Base-by-base conservation (phyloP, 2,888 invertebrate genomes). In the Chrysomela aeneicollis region DNA sequence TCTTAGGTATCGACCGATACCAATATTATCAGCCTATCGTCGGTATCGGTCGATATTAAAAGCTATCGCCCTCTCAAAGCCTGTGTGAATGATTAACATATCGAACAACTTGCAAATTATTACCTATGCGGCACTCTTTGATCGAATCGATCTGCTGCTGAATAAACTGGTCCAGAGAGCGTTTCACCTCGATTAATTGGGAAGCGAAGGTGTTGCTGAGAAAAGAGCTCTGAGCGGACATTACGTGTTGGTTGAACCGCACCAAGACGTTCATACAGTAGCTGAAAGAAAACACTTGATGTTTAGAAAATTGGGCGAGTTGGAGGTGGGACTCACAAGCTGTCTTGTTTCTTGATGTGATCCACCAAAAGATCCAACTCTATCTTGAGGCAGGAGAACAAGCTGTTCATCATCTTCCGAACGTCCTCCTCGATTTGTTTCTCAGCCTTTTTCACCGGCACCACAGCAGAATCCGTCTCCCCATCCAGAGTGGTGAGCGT, bases 241-340 rank as follows among this genome's bases (percentile, higher is more conserved):
- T 91, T 22, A 97, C 97, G 79, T 98, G 97, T 77, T 95, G 92
- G 70, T 95, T 94, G 76, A 97, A 87, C 72, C 94, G 89, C 12
- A 97, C 97, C 77, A 98, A 86, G 67, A 97, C 93, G 74, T 95
- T 94, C 88, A 98, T 93, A 59, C 95, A 95, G 81, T 96, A 96
- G 83, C 96, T 97, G 77, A 62, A 83, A 81, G 53, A 52, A n/a
- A n/a, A n/a, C n/a, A n/a, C n/a, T n/a, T n/a, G n/a, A n/a, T n/a
- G n/a, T n/a, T n/a, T n/a, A n/a, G n/a, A n/a, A n/a, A n/a, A n/a
- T n/a, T n/a, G n/a, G n/a, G n/a, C n/a, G n/a, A n/a, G n/a, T n/a
- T n/a, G n/a, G n/a, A n/a, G n/a, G n/a, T n/a, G n/a, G n/a, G n/a
- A 88, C 92, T 88, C 84, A 97, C 95, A 95, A 94, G 74, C 91